Conservation (phyloP, 2,888 invertebrate species). For the Temnothorax ravouxi region DNA sequence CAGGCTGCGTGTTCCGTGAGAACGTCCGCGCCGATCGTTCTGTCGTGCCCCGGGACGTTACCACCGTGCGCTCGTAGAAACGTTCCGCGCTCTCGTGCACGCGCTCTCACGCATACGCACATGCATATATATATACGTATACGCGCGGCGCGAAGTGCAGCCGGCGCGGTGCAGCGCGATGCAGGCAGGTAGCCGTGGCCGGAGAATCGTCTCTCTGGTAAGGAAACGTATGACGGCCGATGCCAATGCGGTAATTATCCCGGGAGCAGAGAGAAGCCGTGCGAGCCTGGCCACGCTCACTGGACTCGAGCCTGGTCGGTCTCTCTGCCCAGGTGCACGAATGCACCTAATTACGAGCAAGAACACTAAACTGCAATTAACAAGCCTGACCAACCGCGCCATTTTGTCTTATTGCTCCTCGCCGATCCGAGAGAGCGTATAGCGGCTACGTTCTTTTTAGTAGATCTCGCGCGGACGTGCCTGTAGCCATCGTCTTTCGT, state of each 20-base stretch:
- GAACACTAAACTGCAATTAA: constrained; percentile 86
- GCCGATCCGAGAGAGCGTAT: constrained; percentile 25
- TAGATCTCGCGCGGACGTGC: constrained; percentile 59
- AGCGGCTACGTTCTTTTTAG: constrained; percentile 62
- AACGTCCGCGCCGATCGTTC: constrained; percentile 60
- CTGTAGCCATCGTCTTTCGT: constrained; percentile 37
- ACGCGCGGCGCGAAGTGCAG: constrained; percentile 10
- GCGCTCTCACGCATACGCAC: neutral
- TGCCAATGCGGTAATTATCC: constrained; percentile 81
- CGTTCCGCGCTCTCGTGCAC: neutral
- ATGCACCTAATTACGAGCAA: constrained; percentile 84
- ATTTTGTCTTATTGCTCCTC: constrained; percentile 79
- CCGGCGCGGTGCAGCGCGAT: constrained; percentile 30
- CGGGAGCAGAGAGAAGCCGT: constrained; percentile 67
- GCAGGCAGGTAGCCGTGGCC: constrained; percentile 62
- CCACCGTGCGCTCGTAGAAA: constrained; percentile 52
- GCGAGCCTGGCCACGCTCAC: constrained; percentile 62
- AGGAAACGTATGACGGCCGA: constrained; percentile 80
- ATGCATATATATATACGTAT: neutral
- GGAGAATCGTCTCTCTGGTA: constrained; percentile 71
- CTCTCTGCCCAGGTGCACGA: constrained; percentile 81
- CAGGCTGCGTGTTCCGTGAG: constrained; percentile 68
- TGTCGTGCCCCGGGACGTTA: constrained; percentile 44
- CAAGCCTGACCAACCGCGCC: constrained; percentile 78
- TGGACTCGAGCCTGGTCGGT: constrained; percentile 47